A percentile compares a stretch with the other conserved stretches of the same genome.
Evolutionary conservation across 2,797 vertebrate genomes (phyloP).

Genomic region (Uromys caudimaculatus): DNA sequence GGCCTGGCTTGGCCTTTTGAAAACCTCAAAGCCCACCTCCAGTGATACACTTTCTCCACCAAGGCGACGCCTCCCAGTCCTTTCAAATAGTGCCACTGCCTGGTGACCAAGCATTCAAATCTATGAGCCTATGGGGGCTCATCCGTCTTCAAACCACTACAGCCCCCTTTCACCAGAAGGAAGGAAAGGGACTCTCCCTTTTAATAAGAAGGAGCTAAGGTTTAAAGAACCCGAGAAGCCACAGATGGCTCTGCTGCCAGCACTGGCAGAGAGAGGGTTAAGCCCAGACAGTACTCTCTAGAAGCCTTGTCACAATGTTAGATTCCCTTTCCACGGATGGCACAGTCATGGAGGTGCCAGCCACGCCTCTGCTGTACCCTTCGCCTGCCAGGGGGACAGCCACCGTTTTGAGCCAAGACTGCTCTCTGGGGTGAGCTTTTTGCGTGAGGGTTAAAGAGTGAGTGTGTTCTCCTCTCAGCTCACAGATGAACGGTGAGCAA

Average conservation of each 20-base stretch:
- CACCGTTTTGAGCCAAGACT: not conserved
- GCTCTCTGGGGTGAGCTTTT: not conserved
- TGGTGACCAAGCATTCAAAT: not conserved
- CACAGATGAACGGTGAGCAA: not conserved
- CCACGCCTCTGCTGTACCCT: not conserved
- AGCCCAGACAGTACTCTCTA: not conserved
- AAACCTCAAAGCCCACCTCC: not conserved
- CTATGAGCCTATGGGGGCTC: not conserved
- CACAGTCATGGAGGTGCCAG: not conserved
- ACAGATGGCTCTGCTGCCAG: not conserved
- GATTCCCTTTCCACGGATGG: not conserved
- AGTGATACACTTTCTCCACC: not conserved
- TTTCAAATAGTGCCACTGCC: not conserved
- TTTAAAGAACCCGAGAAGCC: not conserved
- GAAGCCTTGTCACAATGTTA: not conserved
- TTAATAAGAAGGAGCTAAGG: not conserved
- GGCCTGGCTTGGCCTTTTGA: not conserved
- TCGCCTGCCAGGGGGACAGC: not conserved
- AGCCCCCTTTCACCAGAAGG: not conserved
- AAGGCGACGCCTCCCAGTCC: not conserved
- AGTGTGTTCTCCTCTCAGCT: not conserved
- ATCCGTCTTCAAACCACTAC: not conserved
- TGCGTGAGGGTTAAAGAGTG: not conserved
- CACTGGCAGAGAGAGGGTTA: not conserved
- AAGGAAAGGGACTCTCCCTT: not conserved